These are phyloP conservation scores for Coranthus polyacanthus DNA, from an alignment of 2,797 vertebrate species.

Conservation along the genomic window DNA sequence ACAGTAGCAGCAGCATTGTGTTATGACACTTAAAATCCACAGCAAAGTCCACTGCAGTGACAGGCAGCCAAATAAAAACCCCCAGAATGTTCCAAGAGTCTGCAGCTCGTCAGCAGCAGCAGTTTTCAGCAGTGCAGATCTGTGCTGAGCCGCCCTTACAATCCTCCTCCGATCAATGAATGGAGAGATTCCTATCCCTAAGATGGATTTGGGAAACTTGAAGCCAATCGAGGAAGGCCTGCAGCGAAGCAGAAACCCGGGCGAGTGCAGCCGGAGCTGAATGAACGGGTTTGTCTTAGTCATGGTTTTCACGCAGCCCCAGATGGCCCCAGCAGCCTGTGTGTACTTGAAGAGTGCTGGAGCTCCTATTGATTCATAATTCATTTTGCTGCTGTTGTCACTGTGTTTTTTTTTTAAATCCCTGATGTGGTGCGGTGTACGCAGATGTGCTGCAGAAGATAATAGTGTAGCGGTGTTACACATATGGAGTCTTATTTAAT, in stretches of 20 bases:
- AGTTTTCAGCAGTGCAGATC: too few species aligned
- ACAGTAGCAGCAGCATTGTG: too few species aligned
- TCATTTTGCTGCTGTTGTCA: slow-evolving; percentile 61
- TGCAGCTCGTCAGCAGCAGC: too few species aligned
- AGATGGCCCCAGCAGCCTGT: slow-evolving; percentile 50
- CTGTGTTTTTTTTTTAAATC: background rate
- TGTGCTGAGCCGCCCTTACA: too few species aligned
- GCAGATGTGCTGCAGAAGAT: slow-evolving; percentile 45
- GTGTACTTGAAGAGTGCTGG: too few species aligned
- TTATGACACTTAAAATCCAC: too few species aligned
- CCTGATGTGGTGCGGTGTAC: slow-evolving; percentile 17
- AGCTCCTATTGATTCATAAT: slow-evolving; percentile 69
- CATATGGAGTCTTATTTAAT: slow-evolving; percentile 44
- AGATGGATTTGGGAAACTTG: slow-evolving; percentile 47
- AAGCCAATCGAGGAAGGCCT: slow-evolving; percentile 39
- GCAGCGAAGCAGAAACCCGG: slow-evolving; percentile 39
- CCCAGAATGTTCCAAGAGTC: slow-evolving; percentile 15
- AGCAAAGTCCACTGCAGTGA: too few species aligned
- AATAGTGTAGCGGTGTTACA: slow-evolving; percentile 3
- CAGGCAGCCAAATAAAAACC: background rate
- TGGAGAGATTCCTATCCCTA: background rate
- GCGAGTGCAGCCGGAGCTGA: too few species aligned
- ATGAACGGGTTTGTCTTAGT: slow-evolving; percentile 51
- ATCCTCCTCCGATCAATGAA: slow-evolving; percentile 45
- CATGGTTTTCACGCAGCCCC: slow-evolving; percentile 47